These are phyloP conservation scores for Noctua comes DNA, from an alignment of 2,888 invertebrate species.

Conservation along the genomic window DNA sequence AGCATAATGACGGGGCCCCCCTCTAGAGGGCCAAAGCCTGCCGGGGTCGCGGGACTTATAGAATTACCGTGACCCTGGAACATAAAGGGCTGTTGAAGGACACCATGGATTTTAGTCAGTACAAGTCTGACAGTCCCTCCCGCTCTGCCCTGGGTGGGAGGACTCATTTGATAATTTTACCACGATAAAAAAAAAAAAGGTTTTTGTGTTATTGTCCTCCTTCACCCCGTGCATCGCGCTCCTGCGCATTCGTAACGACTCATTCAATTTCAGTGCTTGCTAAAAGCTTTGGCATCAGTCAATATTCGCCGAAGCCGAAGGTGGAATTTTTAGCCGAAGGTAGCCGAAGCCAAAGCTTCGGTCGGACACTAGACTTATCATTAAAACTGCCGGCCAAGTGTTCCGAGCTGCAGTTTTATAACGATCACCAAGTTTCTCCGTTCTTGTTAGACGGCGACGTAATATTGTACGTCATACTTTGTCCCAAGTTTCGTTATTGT, in stretches of 20 bases:
- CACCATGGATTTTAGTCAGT: no score
- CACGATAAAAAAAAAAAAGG: no score
- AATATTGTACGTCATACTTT: constrained; percentile 50
- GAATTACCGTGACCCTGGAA: no score
- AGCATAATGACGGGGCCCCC: no score
- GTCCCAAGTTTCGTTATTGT: constrained; percentile 48
- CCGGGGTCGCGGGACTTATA: no score
- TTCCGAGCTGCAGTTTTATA: constrained; percentile 70
- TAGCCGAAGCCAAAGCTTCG: background rate
- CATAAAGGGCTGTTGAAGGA: no score
- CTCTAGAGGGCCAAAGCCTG: no score
- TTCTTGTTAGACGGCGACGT: constrained; percentile 49
- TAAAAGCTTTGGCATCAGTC: background rate
- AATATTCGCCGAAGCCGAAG: background rate
- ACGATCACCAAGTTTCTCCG: constrained; percentile 62
- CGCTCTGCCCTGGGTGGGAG: no score
- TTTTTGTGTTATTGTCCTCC: no score
- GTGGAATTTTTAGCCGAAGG: background rate
- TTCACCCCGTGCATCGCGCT: background rate
- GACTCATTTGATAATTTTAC: no score
- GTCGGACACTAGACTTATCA: constrained; percentile 44
- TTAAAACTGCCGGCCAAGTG: constrained; percentile 68
- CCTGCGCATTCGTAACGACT: background rate
- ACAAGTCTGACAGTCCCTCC: no score
- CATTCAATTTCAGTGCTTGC: no score